A percentile compares a stretch with the other conserved stretches of the same genome.
phyloP scores from a whole-genome alignment of 2,888 invertebrate genomes.

The Eremobia ochroleuca region DNA sequence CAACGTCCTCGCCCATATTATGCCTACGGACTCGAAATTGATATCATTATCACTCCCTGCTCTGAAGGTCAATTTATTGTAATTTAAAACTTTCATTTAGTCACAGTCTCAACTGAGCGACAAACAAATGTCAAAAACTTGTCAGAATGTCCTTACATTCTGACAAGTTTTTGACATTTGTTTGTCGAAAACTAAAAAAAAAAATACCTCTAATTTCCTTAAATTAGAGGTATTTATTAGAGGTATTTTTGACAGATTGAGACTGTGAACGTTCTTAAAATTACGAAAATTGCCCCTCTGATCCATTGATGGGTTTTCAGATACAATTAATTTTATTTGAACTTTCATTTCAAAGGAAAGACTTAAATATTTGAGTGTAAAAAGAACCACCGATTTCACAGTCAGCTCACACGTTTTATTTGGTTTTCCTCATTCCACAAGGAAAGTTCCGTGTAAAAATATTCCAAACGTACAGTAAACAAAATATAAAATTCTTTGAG shows the following conservation, averaged over 20 bases:
- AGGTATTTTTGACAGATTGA: not conserved
- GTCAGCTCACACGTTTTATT: slow-evolving; percentile 6
- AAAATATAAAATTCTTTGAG: slow-evolving; percentile 43
- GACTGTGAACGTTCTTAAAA: too few relatives aligned
- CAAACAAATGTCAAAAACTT: not conserved
- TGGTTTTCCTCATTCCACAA: slow-evolving; percentile 28
- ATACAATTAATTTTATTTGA: not conserved
- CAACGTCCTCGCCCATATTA: not conserved
- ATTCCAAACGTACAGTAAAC: slow-evolving; percentile 36
- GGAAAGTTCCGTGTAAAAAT: slow-evolving; percentile 21
- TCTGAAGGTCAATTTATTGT: not conserved
- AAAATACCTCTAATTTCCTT: too few relatives aligned
- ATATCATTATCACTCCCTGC: not conserved
- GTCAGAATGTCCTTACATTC: too few relatives aligned
- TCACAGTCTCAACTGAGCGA: not conserved
- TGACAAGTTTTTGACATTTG: too few relatives aligned
- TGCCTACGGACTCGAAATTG: not conserved
- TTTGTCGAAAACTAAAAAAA: too few relatives aligned
- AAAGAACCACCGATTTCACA: slow-evolving; percentile 7
- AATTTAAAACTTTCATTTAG: not conserved
- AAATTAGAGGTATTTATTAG: too few relatives aligned
- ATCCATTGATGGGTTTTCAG: not conserved
- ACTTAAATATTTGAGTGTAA: slow-evolving; percentile 6
- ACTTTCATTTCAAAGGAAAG: not conserved
- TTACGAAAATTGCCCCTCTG: not conserved